Percentiles rank a stretch among this genome's conserved stretches.
These are phyloP conservation scores for Phylloscopus trochiloides DNA, from an alignment of 2,113 vertebrate species.

Conservation along the genomic window DNA sequence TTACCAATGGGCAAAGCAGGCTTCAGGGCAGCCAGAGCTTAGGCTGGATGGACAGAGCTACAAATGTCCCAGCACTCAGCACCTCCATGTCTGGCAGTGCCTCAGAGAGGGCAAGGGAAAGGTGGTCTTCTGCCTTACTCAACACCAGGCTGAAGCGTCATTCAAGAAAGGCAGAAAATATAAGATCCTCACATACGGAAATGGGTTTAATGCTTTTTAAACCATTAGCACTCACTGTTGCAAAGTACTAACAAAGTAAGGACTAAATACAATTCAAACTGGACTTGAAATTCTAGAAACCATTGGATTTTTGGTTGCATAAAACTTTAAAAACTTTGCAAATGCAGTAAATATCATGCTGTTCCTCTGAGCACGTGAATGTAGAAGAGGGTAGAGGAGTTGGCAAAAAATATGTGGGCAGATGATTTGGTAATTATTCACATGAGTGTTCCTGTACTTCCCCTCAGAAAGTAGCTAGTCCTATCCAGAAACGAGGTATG, in stretches of 20 bases:
- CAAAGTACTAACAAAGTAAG: not conserved
- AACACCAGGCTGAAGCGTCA: not conserved
- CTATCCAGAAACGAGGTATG: not conserved
- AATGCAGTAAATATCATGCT: not conserved
- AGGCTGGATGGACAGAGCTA: not conserved
- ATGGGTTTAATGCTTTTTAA: not conserved
- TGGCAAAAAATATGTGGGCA: not conserved
- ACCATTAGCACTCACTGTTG: not conserved
- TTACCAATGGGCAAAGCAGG: not conserved
- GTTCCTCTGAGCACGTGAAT: not conserved
- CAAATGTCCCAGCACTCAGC: accelerated
- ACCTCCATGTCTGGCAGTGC: not conserved
- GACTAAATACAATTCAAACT: not conserved
- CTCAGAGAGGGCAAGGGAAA: not conserved
- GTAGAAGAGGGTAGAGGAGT: not conserved
- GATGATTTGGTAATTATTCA: not conserved
- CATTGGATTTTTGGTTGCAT: not conserved
- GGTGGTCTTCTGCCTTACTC: not conserved
- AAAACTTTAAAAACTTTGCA: not conserved
- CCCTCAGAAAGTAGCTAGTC: not conserved
- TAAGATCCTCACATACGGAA: not conserved
- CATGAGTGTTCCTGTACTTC: not conserved
- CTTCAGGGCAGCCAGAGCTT: not conserved
- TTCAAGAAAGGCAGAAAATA: not conserved
- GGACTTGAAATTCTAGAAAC: not conserved